phyloP scores from a whole-genome alignment of 2,113 vertebrate species.

The Clarias gariepinus region DNA sequence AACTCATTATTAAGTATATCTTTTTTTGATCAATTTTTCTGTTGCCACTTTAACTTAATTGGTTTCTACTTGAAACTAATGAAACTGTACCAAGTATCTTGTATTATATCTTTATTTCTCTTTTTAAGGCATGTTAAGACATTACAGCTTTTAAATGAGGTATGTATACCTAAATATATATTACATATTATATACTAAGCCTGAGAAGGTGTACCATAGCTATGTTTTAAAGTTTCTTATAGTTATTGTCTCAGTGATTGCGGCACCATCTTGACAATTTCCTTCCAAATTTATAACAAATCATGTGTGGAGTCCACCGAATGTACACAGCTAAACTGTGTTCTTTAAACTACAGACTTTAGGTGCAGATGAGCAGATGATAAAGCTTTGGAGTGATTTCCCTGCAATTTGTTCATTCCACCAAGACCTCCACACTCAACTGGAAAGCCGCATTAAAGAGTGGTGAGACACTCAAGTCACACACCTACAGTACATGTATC shows the following conservation, averaged over 20 bases:
- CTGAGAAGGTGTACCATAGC: neutral
- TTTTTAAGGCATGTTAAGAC: slow-evolving; percentile 47
- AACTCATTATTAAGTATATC: neutral
- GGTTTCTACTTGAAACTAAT: neutral
- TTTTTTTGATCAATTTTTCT: neutral
- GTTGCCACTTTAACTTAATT: neutral
- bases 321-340: neutral
- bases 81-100: neutral
- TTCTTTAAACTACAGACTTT: slow-evolving; percentile 34
- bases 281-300: neutral
- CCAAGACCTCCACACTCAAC: slow-evolving; percentile 41
- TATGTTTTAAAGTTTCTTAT: neutral
- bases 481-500: neutral
- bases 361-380: slow-evolving; percentile 41
- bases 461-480: slow-evolving; percentile 35
- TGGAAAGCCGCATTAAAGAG: slow-evolving; percentile 47
- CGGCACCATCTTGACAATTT: neutral
- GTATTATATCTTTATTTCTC: neutral
- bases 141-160: slow-evolving; percentile 50
- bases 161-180: slow-evolving; percentile 3
- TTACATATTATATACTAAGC: neutral
- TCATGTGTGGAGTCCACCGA: neutral
- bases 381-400: slow-evolving; percentile 44
- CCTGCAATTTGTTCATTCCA: slow-evolving; percentile 46
- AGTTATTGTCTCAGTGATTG: neutral